Conservation (phyloP, 2,113 vertebrate species). For the Macaca mulatta region DNA sequence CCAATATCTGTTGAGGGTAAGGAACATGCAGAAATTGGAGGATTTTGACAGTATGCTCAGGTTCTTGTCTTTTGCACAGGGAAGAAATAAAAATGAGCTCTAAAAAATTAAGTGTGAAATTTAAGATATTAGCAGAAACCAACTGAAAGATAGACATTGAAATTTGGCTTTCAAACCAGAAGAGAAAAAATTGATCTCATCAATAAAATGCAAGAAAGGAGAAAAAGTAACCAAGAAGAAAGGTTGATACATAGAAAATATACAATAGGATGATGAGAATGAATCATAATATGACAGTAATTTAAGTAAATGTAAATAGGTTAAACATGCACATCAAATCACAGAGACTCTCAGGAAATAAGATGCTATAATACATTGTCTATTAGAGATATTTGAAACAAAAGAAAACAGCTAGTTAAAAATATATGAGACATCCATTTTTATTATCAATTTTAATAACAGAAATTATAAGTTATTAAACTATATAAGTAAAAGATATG, state of each 20-base stretch:
- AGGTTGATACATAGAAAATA: background rate
- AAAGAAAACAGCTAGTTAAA: background rate
- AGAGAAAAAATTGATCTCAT: background rate
- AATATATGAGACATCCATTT: background rate
- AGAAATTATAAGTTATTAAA: background rate
- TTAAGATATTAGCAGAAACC: background rate
- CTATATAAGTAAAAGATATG: background rate
- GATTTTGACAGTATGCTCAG: background rate
- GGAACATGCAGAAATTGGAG: background rate
- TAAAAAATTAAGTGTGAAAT: background rate
- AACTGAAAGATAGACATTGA: background rate
- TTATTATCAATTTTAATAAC: background rate
- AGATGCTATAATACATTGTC: background rate
- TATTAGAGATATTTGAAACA: background rate
- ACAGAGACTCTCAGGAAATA: background rate
- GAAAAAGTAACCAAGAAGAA: background rate
- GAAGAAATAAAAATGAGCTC: background rate
- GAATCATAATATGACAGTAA: background rate
- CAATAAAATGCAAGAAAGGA: background rate
- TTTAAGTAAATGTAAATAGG: background rate
- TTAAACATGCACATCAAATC: background rate
- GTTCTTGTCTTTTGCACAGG: background rate
- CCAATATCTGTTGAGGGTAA: background rate
- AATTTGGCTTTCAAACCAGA: conserved; percentile 20
- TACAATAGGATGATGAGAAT: background rate